These are phyloP conservation scores for Eristalis tenax DNA, from an alignment of 2,888 invertebrate genomes.

Conservation along the genomic window DNA sequence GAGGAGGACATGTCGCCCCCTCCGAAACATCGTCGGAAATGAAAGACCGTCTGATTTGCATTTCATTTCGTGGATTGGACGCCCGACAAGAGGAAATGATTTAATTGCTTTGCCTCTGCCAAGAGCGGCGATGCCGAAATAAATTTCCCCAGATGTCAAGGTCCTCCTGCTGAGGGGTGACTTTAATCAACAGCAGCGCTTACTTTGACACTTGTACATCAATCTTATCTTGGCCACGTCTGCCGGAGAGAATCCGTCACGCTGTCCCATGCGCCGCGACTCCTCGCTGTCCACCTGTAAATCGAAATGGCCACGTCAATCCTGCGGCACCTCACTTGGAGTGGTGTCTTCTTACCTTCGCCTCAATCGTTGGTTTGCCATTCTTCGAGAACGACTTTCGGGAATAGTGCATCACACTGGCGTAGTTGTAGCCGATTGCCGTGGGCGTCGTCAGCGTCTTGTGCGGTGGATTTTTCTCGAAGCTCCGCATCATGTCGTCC, in stretches of 20 bases:
- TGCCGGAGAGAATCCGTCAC: conserved; percentile 76
- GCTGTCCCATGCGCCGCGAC: conserved; percentile 76
- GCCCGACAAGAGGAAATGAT: conserved; percentile 37
- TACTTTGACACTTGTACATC: conserved; percentile 77
- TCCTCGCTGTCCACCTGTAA: conserved; percentile 69
- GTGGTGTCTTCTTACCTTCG: conserved; percentile 82
- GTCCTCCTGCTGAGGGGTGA: background rate
- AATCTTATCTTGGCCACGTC: conserved; percentile 78
- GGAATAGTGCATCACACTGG: conserved; percentile 92
- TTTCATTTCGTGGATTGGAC: background rate
- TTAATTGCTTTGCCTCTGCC: conserved; percentile 40
- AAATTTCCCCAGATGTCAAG: background rate
- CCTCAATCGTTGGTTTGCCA: conserved; percentile 86
- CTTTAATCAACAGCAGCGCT: background rate
- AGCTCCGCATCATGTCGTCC: conserved; percentile 85
- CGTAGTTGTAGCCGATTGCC: conserved; percentile 88
- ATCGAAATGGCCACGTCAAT: background rate
- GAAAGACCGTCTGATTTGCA: conserved; percentile 18
- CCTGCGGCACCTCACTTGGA: background rate
- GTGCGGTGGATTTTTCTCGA: conserved; percentile 84
- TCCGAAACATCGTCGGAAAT: background rate
- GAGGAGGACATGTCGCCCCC: no score
- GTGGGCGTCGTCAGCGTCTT: conserved; percentile 83
- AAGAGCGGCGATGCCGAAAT: conserved; percentile 5
- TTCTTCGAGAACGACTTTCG: conserved; percentile 88